Conservation (phyloP, 2,888 invertebrate species). For the Drosophila ezoana region DNA sequence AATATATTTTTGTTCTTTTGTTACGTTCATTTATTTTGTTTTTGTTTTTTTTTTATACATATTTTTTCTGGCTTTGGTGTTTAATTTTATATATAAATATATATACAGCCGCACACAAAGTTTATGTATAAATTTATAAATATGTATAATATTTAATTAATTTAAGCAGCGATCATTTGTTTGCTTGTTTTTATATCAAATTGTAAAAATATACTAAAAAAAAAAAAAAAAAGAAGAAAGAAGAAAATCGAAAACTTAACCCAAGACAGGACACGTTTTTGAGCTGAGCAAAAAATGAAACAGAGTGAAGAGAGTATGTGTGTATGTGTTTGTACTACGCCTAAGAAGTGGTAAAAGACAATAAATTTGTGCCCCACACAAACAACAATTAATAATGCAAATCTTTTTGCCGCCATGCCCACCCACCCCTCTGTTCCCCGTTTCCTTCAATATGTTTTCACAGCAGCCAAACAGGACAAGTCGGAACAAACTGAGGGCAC, state of each 20-base stretch:
- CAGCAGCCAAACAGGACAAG: constrained; percentile 84
- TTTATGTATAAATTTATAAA: constrained; percentile 6
- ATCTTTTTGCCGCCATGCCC: constrained; percentile 27
- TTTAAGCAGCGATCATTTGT: constrained; percentile 44
- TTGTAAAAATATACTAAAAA: constrained; percentile 5
- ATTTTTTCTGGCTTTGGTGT: constrained; percentile 62
- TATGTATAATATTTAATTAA: constrained; percentile 13
- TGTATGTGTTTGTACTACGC: constrained; percentile 3
- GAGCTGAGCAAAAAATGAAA: constrained; percentile 53
- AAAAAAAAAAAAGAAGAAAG: not conserved
- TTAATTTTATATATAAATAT: constrained; percentile 31
- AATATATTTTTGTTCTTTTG: constrained; percentile 37
- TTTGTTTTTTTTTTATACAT: constrained; percentile 21
- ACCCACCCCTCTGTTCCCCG: not conserved
- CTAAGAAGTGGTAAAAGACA: constrained; percentile 31
- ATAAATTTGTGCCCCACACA: constrained; percentile 11
- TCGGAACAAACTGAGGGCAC: constrained; percentile 84
- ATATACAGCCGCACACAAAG: constrained; percentile 37
- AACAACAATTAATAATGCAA: constrained; percentile 38
- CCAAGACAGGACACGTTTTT: constrained; percentile 53
- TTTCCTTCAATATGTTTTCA: not conserved
- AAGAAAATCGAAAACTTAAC: constrained; percentile 2
- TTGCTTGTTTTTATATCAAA: constrained; percentile 68
- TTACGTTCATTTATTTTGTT: constrained; percentile 16
- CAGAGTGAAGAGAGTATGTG: constrained; percentile 2